A percentile compares a stretch with the other conserved stretches of the same genome.
Conservation (phyloP, 2,113 vertebrate genomes). For the Butorides virescens region DNA sequence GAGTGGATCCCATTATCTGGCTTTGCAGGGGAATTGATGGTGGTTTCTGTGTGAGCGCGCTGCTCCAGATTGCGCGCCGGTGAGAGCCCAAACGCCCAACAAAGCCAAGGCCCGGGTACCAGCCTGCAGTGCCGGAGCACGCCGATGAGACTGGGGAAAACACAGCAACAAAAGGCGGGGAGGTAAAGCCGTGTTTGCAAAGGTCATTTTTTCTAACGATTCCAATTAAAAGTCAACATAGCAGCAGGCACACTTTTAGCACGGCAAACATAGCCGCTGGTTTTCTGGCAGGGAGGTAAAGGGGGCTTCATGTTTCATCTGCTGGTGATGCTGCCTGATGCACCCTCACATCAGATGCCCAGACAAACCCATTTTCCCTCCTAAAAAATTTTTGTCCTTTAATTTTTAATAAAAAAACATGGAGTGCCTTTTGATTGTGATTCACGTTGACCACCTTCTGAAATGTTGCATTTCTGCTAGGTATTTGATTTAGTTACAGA, state of each 20-base stretch:
- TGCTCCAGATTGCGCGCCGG: not conserved
- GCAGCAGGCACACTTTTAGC: not conserved
- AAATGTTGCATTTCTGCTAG: not conserved
- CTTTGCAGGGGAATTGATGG: not conserved
- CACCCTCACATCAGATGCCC: not conserved
- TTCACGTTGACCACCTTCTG: not conserved
- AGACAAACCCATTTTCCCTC: not conserved
- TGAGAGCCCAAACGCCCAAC: not conserved
- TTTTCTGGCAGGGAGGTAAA: not conserved
- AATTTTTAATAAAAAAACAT: not conserved
- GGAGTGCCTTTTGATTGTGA: not conserved
- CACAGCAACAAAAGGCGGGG: not conserved
- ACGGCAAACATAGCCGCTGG: not conserved
- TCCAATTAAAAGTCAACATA: not conserved
- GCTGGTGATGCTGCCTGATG: not conserved
- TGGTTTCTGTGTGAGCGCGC: not conserved
- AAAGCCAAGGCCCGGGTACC: not conserved
- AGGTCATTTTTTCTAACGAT: not conserved
- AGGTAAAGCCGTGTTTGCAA: not conserved
- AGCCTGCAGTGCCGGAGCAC: not conserved
- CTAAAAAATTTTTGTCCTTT: not conserved
- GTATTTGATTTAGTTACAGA: not conserved
- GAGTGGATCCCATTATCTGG: constrained; percentile 2
- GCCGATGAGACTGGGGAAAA: not conserved
- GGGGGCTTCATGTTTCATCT: not conserved